These are phyloP conservation scores for Aspidoscelis tigris DNA, from an alignment of 2,113 vertebrate species.

Conservation along the genomic window DNA sequence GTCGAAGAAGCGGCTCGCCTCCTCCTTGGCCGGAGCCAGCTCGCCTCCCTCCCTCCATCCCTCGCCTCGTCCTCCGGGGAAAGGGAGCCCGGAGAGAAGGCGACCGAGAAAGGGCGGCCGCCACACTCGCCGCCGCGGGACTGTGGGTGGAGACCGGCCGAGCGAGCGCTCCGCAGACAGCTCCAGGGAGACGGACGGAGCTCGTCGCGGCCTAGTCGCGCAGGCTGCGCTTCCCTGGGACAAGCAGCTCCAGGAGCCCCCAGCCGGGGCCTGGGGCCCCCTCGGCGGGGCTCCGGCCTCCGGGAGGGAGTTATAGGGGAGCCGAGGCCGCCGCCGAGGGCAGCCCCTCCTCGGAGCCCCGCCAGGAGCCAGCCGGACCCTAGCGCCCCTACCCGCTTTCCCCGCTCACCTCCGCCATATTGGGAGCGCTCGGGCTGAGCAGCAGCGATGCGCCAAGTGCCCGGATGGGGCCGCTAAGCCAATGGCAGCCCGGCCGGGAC, in stretches of 20 bases:
- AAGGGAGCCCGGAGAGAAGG: neutral
- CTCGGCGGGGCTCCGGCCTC: neutral
- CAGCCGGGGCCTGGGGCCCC: neutral
- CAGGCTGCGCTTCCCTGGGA: slow-evolving; percentile 70
- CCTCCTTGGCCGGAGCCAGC: neutral
- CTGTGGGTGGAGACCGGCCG: slow-evolving; percentile 24
- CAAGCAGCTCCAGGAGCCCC: neutral
- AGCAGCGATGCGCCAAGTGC: slow-evolving; percentile 85
- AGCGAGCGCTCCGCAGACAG: slow-evolving; percentile 11
- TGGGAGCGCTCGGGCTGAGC: slow-evolving; percentile 92
- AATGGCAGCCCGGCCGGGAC: slow-evolving; percentile 76
- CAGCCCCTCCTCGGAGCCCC: slow-evolving; percentile 5
- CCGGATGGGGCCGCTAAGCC: slow-evolving; percentile 89
- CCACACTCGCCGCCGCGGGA: neutral
- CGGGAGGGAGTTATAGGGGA: neutral
- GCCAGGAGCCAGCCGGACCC: slow-evolving; percentile 54
- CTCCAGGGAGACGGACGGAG: neutral
- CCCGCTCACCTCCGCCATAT: slow-evolving; percentile 98
- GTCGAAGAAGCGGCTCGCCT: neutral
- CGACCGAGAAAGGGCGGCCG: neutral
- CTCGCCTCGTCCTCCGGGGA: too few relatives aligned
- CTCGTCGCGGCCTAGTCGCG: slow-evolving; percentile 83
- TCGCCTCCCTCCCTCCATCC: neutral
- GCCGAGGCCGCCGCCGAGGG: neutral
- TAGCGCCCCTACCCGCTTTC: slow-evolving; percentile 84